Evolutionary conservation across 1,140 invertebrate genomes (phyloP), one percentile per base, ranked within the genome.

Genomic region (Brachionus paranguensis): DNA sequence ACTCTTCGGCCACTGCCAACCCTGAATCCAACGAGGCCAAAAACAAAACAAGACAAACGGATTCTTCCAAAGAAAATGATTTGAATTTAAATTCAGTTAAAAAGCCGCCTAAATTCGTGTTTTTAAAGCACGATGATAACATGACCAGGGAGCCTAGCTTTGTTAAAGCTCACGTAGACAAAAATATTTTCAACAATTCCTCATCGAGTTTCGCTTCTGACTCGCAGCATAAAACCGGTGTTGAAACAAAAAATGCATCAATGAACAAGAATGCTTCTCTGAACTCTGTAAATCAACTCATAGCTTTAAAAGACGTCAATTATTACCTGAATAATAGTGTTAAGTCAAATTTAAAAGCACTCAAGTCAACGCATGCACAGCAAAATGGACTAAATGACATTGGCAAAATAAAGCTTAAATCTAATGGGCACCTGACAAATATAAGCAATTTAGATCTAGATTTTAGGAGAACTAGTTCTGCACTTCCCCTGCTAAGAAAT

Each of bases 261-360:
- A 20, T 27, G 11, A 47, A 43, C 27, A 76, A 76, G 33, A 76
- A 24, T 76, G n/a, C 3, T 4, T n/a, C 12, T 3, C 11, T 76
- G 10, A 76, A 76, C 27, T 76, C 72, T 47, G 45, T 76, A 50
- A 76, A 76, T 76, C 72, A 76, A 50, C 27, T 76, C 7, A 76
- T 76, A 50, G 72, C 72, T 50, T 76, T 76, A 50, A 47, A 37
- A 76, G 72, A 76, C 47, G 43, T 76, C 4, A 76, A 76, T 50
- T 76, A 76, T 50, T 76, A 76, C 27, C 33, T 76, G 11, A 76
- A 45, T 33, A 53, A 76, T 37, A 53, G 17, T 76, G 12, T 11
- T 20, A 72, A 76, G 33, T 50, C 72, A 29, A 50, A 76, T 50
- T 53, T 50, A 50, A 47, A 76, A 76, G 14, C 68, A 43, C 68